Percentiles rank a stretch among this genome's conserved stretches.
These are phyloP conservation scores for Lysiphlebus fabarum DNA, from an alignment of 1,140 invertebrate genomes.

Conservation along the genomic window DNA sequence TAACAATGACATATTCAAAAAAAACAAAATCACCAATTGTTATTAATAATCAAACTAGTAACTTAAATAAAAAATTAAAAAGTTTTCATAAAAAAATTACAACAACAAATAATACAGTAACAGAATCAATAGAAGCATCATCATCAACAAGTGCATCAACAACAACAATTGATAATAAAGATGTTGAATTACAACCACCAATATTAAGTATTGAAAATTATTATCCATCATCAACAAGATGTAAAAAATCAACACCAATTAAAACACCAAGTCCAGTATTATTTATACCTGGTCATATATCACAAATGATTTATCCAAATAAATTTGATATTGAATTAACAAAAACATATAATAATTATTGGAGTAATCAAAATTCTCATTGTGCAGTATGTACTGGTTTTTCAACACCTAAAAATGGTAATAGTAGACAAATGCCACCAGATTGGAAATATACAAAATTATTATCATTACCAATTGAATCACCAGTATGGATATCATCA, in stretches of 20 bases:
- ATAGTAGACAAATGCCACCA: constrained; percentile 43
- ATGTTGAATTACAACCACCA: constrained; percentile 16
- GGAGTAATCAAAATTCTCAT: constrained; percentile 49
- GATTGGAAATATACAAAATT: constrained; percentile 49
- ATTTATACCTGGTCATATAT: constrained; percentile 41
- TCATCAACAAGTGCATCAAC: constrained; percentile 19
- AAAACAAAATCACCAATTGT: not conserved
- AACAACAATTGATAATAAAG: constrained; percentile 22
- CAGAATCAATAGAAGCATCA: not conserved
- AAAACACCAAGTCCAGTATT: not conserved
- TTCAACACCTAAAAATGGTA: constrained; percentile 34
- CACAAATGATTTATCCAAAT: constrained; percentile 44
- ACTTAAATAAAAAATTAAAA: not conserved
- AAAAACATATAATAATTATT: constrained; percentile 49
- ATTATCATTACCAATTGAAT: constrained; percentile 46
- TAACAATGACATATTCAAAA: constrained; percentile 4
- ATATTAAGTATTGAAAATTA: constrained; percentile 24
- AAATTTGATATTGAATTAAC: constrained; percentile 36
- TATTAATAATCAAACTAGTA: not conserved
- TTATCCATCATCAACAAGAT: constrained; percentile 13
- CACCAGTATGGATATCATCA: constrained; percentile 51
- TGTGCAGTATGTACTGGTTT: constrained; percentile 49
- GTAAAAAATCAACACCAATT: constrained; percentile 17
- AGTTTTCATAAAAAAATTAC: not conserved
- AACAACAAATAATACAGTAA: not conserved